phyloP scores from a whole-genome alignment of 2,797 vertebrate species.

The Cynopterus sphinx region DNA sequence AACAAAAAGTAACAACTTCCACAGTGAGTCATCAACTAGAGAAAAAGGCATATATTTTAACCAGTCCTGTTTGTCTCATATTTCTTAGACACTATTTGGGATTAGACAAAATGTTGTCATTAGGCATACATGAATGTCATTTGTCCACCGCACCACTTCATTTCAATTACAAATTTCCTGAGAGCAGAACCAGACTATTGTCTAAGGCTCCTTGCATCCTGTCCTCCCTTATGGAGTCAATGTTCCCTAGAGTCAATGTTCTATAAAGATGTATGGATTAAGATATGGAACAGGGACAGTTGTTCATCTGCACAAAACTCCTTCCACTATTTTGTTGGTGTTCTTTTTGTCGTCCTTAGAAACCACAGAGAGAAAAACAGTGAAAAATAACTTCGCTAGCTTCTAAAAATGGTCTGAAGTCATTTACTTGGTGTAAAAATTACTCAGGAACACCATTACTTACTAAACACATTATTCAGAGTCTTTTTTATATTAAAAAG shows the following conservation, averaged over 20 bases:
- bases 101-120: not conserved
- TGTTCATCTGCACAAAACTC: not conserved
- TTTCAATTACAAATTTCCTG: not conserved
- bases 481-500: constrained; percentile 43
- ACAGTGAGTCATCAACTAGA: not conserved
- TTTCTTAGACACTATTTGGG: not conserved
- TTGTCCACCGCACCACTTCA: not conserved
- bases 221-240: not conserved
- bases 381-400: not conserved
- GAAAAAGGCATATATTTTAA: not conserved
- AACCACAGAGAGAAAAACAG: not conserved
- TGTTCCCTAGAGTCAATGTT: not conserved
- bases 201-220: not conserved
- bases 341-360: not conserved
- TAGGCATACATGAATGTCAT: not conserved
- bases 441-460: constrained; percentile 46
- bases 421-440: constrained; percentile 57
- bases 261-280: not conserved
- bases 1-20: not conserved
- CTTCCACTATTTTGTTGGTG: not conserved
- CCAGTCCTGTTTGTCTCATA: not conserved
- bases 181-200: not conserved
- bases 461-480: constrained; percentile 57
- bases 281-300: not conserved
- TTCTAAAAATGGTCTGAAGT: constrained; percentile 42